Percentiles rank a stretch among this genome's conserved stretches.
Evolutionary conservation across 2,888 invertebrate genomes (phyloP).

Genomic region (Tenthredo livida): DNA sequence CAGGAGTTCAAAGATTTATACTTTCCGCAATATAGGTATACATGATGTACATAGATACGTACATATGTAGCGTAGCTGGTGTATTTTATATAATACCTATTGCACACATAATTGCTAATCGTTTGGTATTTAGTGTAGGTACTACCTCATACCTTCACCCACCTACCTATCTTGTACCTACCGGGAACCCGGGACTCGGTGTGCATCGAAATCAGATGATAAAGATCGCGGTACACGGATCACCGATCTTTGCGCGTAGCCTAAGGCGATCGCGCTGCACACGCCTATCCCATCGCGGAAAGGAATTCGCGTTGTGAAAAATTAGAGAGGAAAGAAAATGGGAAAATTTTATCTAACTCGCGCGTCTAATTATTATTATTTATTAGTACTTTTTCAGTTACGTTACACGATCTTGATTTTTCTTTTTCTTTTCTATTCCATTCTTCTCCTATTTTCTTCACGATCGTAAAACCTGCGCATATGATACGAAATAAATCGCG

Average conservation of each 20-base stretch:
- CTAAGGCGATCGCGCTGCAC: background rate
- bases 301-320: background rate
- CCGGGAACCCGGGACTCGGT: background rate
- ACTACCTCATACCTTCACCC: background rate
- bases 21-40: background rate
- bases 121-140: background rate
- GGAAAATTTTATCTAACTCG: background rate
- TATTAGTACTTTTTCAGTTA: no score
- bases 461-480: no score
- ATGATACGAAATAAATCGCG: no score
- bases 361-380: no score
- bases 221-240: constrained; percentile 17
- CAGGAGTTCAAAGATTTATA: constrained; percentile 3
- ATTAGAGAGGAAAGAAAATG: background rate
- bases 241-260: constrained; percentile 3
- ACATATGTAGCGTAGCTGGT: background rate
- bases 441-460: background rate
- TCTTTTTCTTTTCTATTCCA: background rate
- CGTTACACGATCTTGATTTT: no score
- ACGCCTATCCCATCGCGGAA: background rate
- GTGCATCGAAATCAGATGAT: background rate
- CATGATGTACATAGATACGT: background rate
- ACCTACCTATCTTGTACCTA: background rate
- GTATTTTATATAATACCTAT: background rate
- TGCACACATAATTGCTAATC: background rate